Evolutionary conservation across 1,140 invertebrate species (phyloP), one percentile per base, ranked within the genome.

Genomic region (Drosophila santomea): DNA sequence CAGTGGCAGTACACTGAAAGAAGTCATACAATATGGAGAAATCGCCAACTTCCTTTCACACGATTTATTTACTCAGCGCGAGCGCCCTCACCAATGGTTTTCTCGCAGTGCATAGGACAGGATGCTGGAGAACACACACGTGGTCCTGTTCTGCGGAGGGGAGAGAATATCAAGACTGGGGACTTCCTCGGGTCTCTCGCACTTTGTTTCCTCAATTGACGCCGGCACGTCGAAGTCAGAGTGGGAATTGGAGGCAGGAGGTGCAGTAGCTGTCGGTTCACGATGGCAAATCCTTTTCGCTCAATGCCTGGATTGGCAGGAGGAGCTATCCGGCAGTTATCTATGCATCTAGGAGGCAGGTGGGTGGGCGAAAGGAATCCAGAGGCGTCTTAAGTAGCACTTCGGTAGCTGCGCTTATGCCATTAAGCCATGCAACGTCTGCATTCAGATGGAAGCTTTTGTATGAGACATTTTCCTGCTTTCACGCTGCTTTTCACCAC

Each of bases 311-410:
- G 67, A 47, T 48, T 73, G 69, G 38, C 57, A 43, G 15, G 6
- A 15, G 59, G 54, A 61, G 36, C 51, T 56, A 56, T 59, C 45
- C 48, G 6, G 59, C 25, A 41, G 36, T 88, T 88, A 88, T 88
- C 83, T 83, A 64, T 83, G 72, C 60, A 83, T 88, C 58, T 80
- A 39, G 51, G 15, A 35, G 12, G 15, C 43, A 20, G 44, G n/a
- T 3, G 23, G 12, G 23, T 4, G 11, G n/a, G n/a, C 2, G 11
- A 15, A 17, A 11, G 62, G 60, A 25, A 52, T 51, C 66, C 35
- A 20, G 36, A 52, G 47, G 60, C 68, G 61, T 63, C 83, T 83
- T 89, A 89, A 88, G 84, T 83, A 80, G 81, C 82, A 86, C 78
- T 81, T 78, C 60, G 48, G 41, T 71, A 61, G 43, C 82, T 83